A percentile compares a stretch with the other conserved stretches of the same genome.
These are phyloP conservation scores for Bombus pyrosoma DNA, from an alignment of 1,140 invertebrate genomes.

Conservation along the genomic window DNA sequence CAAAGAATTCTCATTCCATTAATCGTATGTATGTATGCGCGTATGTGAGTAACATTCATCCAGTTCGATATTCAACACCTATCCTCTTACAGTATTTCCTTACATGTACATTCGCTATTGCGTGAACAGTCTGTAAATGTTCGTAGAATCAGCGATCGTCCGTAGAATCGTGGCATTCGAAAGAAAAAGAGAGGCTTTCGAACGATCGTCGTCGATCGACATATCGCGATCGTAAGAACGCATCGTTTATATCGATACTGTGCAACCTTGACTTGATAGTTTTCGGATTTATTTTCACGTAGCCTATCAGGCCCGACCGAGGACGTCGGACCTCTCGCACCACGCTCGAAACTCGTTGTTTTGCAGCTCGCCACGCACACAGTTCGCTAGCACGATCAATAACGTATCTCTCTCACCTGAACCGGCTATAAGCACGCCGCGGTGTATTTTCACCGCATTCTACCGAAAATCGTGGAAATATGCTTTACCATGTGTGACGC, in stretches of 20 bases:
- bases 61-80: neutral
- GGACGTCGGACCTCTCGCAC: conserved; percentile 9
- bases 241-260: conserved; percentile 48
- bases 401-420: conserved; percentile 46
- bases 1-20: neutral
- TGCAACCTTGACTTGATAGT: conserved; percentile 49
- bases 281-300: conserved; percentile 58
- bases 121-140: neutral
- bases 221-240: neutral
- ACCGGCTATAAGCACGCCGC: neutral
- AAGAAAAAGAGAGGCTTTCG: neutral
- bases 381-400: conserved; percentile 54
- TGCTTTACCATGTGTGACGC: neutral
- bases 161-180: neutral
- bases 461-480: neutral
- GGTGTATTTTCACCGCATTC: too few relatives aligned
- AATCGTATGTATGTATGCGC: too few relatives aligned
- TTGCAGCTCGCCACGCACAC: conserved; percentile 20
- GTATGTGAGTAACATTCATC: neutral
- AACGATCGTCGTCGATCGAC: neutral
- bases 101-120: neutral
- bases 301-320: conserved; percentile 22
- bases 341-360: conserved; percentile 5
- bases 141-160: neutral
- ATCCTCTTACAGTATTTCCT: neutral